Percentiles rank a stretch among this genome's conserved stretches.
phyloP scores from a whole-genome alignment of 2,113 vertebrate species.

The Siniperca chuatsi region DNA sequence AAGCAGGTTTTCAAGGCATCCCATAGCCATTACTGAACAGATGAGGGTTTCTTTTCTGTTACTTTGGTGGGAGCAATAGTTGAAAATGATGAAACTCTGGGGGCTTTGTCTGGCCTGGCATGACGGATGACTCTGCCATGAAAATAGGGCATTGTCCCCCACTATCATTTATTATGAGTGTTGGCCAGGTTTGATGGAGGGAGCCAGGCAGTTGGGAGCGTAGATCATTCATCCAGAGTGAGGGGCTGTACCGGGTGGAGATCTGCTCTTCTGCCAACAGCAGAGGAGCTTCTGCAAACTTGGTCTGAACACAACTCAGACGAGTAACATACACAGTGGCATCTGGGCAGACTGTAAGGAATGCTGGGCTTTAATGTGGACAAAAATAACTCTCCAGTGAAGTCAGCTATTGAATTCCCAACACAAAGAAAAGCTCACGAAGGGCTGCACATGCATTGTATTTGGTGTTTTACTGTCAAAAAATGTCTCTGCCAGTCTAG shows the following conservation, averaged over 20 bases:
- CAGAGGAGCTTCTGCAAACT: conserved; percentile 43
- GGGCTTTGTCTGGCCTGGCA: conserved; percentile 81
- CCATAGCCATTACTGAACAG: conserved; percentile 61
- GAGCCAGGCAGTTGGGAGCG: conserved; percentile 73
- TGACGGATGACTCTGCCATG: conserved; percentile 84
- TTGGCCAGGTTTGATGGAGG: conserved; percentile 84
- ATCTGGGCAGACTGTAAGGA: conserved; percentile 12
- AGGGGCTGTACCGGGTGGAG: conserved; percentile 61
- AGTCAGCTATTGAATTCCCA: conserved; percentile 22
- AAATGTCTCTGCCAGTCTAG: conserved; percentile 7
- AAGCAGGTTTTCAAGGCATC: conserved; percentile 60
- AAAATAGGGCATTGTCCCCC: conserved; percentile 87
- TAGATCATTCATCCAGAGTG: conserved; percentile 83
- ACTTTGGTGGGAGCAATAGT: conserved; percentile 78
- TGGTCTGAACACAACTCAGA: conserved; percentile 19
- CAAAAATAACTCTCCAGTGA: conserved; percentile 14
- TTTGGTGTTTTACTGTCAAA: conserved; percentile 27
- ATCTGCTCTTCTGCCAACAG: conserved; percentile 57
- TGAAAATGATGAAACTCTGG: conserved; percentile 83
- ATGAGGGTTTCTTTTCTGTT: conserved; percentile 72
- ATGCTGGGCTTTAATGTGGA: not conserved
- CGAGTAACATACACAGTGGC: not conserved
- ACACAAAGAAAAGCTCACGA: conserved; percentile 4
- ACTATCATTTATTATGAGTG: conserved; percentile 86
- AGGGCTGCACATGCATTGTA: not conserved